Percentiles rank a stretch among this genome's conserved stretches.
phyloP scores from a whole-genome alignment of 2,888 invertebrate species.

The Parasteatoda lunata region DNA sequence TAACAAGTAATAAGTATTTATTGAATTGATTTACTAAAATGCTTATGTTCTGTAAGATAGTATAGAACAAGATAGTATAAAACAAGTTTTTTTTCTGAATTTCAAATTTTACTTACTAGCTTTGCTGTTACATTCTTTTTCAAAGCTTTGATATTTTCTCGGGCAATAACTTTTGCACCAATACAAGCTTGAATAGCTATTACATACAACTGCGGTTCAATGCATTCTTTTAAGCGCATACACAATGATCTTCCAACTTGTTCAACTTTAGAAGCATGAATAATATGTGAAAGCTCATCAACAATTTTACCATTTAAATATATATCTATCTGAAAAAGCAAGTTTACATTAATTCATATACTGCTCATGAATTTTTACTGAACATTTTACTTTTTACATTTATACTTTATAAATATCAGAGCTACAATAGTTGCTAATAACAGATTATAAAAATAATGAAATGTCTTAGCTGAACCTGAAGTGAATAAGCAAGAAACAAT shows the following conservation, averaged over 20 bases:
- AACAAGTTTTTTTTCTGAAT: too few species aligned
- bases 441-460: too few species aligned
- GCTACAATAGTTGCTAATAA: too few species aligned
- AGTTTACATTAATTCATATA: background rate
- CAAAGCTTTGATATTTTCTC: conserved; percentile 89
- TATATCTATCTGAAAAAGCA: conserved; percentile 80
- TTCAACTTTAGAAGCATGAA: conserved; percentile 82
- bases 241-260: conserved; percentile 82
- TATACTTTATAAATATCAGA: too few species aligned
- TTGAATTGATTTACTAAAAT: too few species aligned
- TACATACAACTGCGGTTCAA: conserved; percentile 89
- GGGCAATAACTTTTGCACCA: conserved; percentile 84
- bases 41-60: too few species aligned
- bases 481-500: too few species aligned
- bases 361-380: background rate
- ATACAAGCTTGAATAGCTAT: conserved; percentile 90
- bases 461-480: too few species aligned
- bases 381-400: too few species aligned
- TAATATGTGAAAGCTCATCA: conserved; percentile 89
- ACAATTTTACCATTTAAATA: conserved; percentile 85
- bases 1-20: too few species aligned
- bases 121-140: conserved; percentile 95
- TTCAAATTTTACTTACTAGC: conserved; percentile 80
- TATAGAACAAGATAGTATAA: too few species aligned
- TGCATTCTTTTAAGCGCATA: conserved; percentile 84